Percentiles rank a stretch among this genome's conserved stretches.
Conservation (phyloP, 1,140 invertebrate species). For the Orussus abietinus region DNA sequence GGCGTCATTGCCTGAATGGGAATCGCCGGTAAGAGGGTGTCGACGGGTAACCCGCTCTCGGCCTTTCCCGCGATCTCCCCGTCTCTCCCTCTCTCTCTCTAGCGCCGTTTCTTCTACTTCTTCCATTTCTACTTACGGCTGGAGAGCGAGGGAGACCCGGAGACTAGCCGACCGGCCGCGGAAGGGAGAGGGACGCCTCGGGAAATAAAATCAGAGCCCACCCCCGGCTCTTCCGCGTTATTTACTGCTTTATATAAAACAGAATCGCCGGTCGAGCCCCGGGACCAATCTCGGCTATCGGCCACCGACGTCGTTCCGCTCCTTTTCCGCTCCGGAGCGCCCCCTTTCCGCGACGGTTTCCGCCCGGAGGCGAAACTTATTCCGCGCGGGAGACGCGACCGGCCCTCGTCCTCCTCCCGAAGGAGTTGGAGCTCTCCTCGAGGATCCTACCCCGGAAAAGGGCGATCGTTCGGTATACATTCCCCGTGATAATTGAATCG, state of each 20-base stretch:
- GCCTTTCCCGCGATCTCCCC: no score
- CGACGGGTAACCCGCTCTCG: slow-evolving; percentile 22
- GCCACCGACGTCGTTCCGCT: not conserved
- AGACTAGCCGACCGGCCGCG: no score
- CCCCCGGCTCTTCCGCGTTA: slow-evolving; percentile 20
- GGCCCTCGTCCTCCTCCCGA: no score
- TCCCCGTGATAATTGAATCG: no score
- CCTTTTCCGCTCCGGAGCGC: not conserved
- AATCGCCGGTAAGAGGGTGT: slow-evolving; percentile 25
- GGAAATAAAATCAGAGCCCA: not conserved
- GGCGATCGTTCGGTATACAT: no score
- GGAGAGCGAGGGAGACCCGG: slow-evolving; percentile 8
- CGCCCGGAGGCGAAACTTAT: slow-evolving; percentile 9
- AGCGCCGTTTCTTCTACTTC: no score
- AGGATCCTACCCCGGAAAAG: no score
- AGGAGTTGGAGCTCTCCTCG: no score
- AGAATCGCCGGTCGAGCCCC: slow-evolving; percentile 18
- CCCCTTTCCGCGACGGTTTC: slow-evolving; percentile 1
- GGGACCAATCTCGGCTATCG: slow-evolving; percentile 22
- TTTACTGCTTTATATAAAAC: slow-evolving; percentile 21
- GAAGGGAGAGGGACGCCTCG: not conserved
- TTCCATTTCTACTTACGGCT: slow-evolving; percentile 46
- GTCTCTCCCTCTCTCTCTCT: slow-evolving; percentile 19
- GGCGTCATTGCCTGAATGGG: slow-evolving; percentile 27
- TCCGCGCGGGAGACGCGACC: slow-evolving; percentile 10